phyloP scores from a whole-genome alignment of 2,888 invertebrate genomes.

The Drosophila mimetica region DNA sequence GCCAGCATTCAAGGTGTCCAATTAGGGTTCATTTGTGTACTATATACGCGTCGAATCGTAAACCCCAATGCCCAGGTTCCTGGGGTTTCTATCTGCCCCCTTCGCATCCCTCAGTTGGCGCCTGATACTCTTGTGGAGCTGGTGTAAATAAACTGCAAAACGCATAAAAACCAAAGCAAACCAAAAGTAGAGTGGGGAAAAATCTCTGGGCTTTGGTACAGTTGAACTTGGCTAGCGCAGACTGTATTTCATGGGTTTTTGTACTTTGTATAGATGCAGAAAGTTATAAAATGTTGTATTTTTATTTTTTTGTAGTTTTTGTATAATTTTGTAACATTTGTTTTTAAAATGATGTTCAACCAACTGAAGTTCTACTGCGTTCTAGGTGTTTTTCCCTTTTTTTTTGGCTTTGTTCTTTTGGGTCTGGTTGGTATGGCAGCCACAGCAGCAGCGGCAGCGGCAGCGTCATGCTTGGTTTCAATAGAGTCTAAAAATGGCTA shows the following conservation, averaged over 20 bases:
- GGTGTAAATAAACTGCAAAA: constrained; percentile 6
- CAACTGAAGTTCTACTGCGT: not conserved
- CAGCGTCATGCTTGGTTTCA: constrained; percentile 37
- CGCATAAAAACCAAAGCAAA: not conserved
- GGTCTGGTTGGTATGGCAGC: not conserved
- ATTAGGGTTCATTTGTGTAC: constrained; percentile 9
- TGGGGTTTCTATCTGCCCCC: no score
- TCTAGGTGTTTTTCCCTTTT: not conserved
- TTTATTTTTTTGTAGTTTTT: no score
- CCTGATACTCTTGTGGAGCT: not conserved
- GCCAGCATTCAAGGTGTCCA: not conserved
- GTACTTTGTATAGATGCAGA: no score
- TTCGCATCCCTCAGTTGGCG: not conserved
- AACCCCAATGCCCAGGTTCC: not conserved
- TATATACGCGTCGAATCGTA: not conserved
- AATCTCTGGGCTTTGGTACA: not conserved
- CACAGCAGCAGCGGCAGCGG: not conserved
- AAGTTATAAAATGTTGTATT: no score
- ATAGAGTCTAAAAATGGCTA: constrained; percentile 35
- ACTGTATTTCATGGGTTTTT: no score
- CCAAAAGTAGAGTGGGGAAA: constrained; percentile 1
- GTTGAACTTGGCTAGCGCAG: constrained; percentile 2
- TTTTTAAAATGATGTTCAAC: no score
- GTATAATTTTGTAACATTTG: no score
- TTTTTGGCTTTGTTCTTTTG: constrained; percentile 2